Evolutionary conservation across 2,113 vertebrate genomes (phyloP), one percentile per base, ranked within the genome.

Genomic region (Probosciger aterrimus): DNA sequence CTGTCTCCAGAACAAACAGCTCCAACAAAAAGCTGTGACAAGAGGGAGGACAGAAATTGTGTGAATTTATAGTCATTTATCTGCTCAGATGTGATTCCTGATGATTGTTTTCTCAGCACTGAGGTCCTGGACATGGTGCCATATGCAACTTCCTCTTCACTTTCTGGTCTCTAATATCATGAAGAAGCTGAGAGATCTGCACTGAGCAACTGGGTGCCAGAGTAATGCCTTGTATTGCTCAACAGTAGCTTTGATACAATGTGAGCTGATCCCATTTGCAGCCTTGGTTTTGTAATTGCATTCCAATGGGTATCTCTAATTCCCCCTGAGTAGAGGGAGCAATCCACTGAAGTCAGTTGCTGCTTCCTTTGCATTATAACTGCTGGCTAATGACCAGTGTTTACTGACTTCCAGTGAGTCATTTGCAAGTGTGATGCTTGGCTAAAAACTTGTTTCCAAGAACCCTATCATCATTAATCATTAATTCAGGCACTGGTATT

Each of bases 281-380:
- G 90, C 86, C 44, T 69, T 33, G 86, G 80, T 75, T 86, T 94
- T 96, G 95, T 94, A 68, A 93, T 65, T 80, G 81, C 89, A 81
- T 92, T 91, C 92, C 97, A 64, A 59, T 22, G 94, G 94, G 60
- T 49, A 39, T 92, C 82, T 96, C 94, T 86, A 91, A 91, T 94
- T 96, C 95, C 95, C 92, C 77, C n/a, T 43, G 94, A 94, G 97
- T 17, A 86, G 89, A 47, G 74, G 49, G 94, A 91, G 76, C 88
- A 95, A 74, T 93, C 82, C 70, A 13, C 68, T 53, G 31, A 64
- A 88, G 79, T 41, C 86, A 15, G 69, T 55, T 81, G 77, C 92
- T 8, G 77, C 90, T 90, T 93, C 92, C 91, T 85, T 7, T 75
- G 93, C 85, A 44, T 35, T 86, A 82, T 10, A 14, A 18, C 82